phyloP scores from a whole-genome alignment of 2,113 vertebrate genomes.

The Periophthalmus modestus region DNA sequence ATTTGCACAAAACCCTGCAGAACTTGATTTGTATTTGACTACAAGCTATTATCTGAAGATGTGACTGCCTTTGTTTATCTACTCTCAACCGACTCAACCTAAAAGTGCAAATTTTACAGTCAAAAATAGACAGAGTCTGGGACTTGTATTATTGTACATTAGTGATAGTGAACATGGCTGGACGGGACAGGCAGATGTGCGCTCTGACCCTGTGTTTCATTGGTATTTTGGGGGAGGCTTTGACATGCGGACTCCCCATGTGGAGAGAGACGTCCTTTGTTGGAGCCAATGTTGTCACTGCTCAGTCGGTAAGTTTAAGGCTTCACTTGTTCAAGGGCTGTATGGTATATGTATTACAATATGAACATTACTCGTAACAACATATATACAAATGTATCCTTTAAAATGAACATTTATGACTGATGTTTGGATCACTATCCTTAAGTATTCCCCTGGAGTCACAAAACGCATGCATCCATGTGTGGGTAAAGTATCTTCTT shows the following conservation, averaged over 20 bases:
- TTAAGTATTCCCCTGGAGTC: too few species aligned
- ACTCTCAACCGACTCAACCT: slow-evolving; percentile 25
- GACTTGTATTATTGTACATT: neutral
- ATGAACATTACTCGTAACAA: too few species aligned
- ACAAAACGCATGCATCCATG: too few species aligned
- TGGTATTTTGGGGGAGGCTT: slow-evolving; percentile 34
- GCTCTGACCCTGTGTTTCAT: slow-evolving; percentile 25
- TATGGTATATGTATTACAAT: too few species aligned
- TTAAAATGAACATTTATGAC: too few species aligned
- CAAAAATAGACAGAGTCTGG: neutral
- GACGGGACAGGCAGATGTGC: slow-evolving; percentile 20
- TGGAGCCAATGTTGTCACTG: slow-evolving; percentile 40
- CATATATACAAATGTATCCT: too few species aligned
- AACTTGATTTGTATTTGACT: slow-evolving; percentile 15
- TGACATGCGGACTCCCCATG: slow-evolving; percentile 46
- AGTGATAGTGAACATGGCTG: slow-evolving; percentile 13
- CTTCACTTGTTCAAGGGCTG: too few species aligned
- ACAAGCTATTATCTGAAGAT: slow-evolving; percentile 12
- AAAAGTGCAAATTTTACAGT: slow-evolving; percentile 7
- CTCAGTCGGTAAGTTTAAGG: slow-evolving; percentile 35
- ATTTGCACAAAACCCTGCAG: slow-evolving; percentile 14
- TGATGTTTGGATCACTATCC: too few species aligned
- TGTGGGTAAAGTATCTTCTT: too few species aligned
- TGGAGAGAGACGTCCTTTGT: slow-evolving; percentile 43
- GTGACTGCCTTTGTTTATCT: slow-evolving; percentile 29